Percentiles rank a stretch among this genome's conserved stretches.
phyloP scores from a whole-genome alignment of 2,113 vertebrate genomes.

The Percina caprodes region DNA sequence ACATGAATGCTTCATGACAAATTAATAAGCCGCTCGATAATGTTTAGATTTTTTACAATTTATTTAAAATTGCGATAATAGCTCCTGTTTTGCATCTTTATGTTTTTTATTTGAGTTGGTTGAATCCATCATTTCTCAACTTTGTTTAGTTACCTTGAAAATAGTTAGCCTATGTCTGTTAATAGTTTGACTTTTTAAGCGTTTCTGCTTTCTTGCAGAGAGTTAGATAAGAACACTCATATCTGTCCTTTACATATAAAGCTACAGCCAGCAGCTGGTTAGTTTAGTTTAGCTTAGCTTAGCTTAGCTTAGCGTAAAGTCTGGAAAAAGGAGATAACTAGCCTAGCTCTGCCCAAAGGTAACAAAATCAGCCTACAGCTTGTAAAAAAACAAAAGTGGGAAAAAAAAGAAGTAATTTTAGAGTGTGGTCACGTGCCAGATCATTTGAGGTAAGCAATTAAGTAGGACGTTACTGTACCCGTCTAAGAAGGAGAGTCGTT shows the following conservation, averaged over 20 bases:
- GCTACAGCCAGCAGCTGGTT: neutral
- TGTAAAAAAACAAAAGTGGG: neutral
- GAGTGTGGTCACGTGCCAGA: neutral
- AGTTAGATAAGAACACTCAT: no score
- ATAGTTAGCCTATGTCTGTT: neutral
- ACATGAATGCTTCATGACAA: constrained; percentile 30
- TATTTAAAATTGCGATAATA: neutral
- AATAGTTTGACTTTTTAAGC: neutral
- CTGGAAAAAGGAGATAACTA: neutral
- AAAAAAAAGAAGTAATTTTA: neutral
- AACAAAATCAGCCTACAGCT: neutral
- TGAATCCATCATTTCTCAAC: neutral
- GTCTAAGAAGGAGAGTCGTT: no score
- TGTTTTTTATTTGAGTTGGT: neutral
- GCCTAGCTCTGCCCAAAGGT: neutral
- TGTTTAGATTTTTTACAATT: neutral
- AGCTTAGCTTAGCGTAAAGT: neutral
- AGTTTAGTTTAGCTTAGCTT: neutral
- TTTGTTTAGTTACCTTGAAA: neutral
- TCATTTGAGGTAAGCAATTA: neutral
- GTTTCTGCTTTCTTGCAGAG: no score
- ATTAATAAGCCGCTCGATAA: neutral
- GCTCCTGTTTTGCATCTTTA: neutral
- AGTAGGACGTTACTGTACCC: neutral
- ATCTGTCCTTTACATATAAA: neutral